These are phyloP conservation scores for Temnothorax curvispinosus DNA, from an alignment of 1,140 invertebrate species.

Conservation along the genomic window DNA sequence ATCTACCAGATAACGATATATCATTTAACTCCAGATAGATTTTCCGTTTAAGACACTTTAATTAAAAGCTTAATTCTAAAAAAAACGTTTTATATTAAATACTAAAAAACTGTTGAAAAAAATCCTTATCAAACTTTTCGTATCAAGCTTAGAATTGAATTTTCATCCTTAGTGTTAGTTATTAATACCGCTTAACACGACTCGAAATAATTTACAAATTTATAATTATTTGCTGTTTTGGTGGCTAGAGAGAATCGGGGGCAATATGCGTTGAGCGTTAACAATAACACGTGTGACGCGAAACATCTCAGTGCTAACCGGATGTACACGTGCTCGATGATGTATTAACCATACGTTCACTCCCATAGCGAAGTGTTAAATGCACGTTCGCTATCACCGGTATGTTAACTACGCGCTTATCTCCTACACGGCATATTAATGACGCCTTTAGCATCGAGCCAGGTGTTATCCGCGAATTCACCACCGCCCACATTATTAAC, in stretches of 20 bases:
- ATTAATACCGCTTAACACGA: neutral
- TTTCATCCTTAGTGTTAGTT: neutral
- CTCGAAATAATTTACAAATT: neutral
- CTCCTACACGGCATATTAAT: conserved; percentile 59
- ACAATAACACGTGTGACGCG: neutral
- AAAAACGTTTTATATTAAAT: neutral
- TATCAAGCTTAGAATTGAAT: neutral
- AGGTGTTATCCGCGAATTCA: conserved; percentile 57
- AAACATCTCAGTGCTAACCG: neutral
- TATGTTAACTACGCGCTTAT: conserved; percentile 61
- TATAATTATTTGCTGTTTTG: neutral
- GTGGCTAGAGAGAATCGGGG: neutral
- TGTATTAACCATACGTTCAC: conserved; percentile 29
- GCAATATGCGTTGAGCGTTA: neutral
- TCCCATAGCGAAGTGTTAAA: conserved; percentile 51
- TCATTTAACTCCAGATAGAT: neutral
- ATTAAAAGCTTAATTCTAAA: neutral
- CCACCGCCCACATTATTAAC: conserved; percentile 39
- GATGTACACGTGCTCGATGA: conserved; percentile 23
- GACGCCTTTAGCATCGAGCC: conserved; percentile 42
- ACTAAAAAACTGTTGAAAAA: neutral
- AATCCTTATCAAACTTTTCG: neutral
- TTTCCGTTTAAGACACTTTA: neutral
- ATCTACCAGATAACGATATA: conserved; percentile 1
- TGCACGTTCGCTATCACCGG: conserved; percentile 31